These are phyloP conservation scores for Chlorodrepanis virens DNA, from an alignment of 2,113 vertebrate genomes.

Conservation along the genomic window DNA sequence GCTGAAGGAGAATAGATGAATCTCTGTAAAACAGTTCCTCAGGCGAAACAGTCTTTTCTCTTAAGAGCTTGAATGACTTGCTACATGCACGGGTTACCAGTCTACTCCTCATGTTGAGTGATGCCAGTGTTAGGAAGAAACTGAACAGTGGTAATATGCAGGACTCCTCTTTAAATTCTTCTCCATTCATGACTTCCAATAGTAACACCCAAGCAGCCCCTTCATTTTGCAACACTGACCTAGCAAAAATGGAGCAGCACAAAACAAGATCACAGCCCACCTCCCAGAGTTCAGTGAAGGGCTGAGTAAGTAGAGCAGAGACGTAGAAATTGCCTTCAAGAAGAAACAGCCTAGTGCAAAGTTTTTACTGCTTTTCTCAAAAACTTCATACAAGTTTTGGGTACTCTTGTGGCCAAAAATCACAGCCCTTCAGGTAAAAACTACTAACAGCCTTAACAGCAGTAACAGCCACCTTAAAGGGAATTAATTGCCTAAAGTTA, in stretches of 20 bases:
- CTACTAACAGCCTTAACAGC: neutral
- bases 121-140: neutral
- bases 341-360: neutral
- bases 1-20: neutral
- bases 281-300: neutral
- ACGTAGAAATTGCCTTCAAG: neutral
- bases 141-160: neutral
- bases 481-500: neutral
- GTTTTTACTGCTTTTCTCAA: neutral
- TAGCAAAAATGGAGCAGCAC: neutral
- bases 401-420: neutral
- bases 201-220: neutral
- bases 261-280: neutral
- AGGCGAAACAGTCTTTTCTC: neutral
- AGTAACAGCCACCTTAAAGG: neutral
- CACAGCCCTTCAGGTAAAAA: neutral
- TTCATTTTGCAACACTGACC: neutral
- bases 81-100: neutral
- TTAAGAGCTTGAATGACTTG: neutral
- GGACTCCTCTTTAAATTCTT: neutral
- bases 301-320: rapidly evolving
- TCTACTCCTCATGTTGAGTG: neutral
- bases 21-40: neutral
- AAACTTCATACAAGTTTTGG: neutral
- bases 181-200: neutral